A percentile compares a stretch with the other conserved stretches of the same genome.
These are phyloP conservation scores for Helleia helle DNA, from an alignment of 2,888 invertebrate species.

Conservation along the genomic window DNA sequence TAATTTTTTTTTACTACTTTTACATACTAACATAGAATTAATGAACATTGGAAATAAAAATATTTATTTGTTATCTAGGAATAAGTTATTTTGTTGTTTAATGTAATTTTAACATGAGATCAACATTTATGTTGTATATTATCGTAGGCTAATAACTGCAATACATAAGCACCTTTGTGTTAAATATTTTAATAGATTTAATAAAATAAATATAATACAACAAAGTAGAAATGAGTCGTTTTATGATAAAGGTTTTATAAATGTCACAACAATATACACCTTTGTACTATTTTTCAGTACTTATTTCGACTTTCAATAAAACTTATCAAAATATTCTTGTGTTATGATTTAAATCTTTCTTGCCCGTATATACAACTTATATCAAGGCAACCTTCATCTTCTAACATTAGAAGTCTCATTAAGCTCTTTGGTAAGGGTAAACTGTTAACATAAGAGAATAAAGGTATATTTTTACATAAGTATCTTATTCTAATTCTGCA, in stretches of 20 bases:
- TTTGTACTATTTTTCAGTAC: conserved; percentile 38
- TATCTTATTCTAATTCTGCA: conserved; percentile 72
- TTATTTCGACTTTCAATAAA: conserved; percentile 23
- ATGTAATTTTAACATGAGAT: conserved; percentile 1
- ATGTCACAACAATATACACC: conserved; percentile 36
- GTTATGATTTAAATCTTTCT: conserved; percentile 6
- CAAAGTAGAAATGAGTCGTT: conserved; percentile 3
- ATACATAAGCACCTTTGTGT: background rate
- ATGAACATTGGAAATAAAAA: background rate
- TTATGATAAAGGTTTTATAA: conserved; percentile 9
- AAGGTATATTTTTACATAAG: conserved; percentile 34
- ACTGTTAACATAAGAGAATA: conserved; percentile 44
- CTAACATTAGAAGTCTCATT: conserved; percentile 74
- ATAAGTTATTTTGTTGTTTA: background rate
- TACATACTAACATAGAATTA: background rate
- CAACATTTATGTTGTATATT: too few species aligned
- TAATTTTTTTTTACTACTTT: conserved; percentile 1
- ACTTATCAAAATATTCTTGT: conserved; percentile 1
- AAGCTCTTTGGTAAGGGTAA: conserved; percentile 72
- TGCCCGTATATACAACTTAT: conserved; percentile 5
- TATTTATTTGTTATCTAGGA: conserved; percentile 4
- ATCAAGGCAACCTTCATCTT: conserved; percentile 40
- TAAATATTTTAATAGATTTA: conserved; percentile 1
- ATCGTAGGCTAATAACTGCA: conserved; percentile 2
- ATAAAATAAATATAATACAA: conserved; percentile 1